A percentile compares a stretch with the other conserved stretches of the same genome.
phyloP scores from a whole-genome alignment of 2,797 vertebrate genomes.

The Cirrhinus mrigala region DNA sequence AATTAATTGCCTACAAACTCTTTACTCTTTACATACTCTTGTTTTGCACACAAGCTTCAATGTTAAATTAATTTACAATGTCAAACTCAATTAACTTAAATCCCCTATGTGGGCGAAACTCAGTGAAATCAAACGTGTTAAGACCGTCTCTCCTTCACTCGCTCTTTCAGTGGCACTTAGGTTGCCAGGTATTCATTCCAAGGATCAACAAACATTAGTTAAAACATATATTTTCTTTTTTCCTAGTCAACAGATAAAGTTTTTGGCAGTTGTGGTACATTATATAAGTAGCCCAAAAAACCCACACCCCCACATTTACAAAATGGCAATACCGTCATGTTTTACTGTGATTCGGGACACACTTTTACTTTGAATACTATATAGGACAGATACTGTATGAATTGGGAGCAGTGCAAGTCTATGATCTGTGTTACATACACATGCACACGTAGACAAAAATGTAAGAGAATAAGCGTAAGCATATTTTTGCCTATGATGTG shows the following conservation, averaged over 20 bases:
- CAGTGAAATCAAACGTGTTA: background rate
- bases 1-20: background rate
- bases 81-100: background rate
- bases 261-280: background rate
- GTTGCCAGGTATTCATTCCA: background rate
- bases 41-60: background rate
- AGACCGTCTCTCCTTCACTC: no score
- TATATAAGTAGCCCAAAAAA: background rate
- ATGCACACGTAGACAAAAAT: constrained; percentile 16
- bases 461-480: constrained; percentile 21
- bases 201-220: background rate
- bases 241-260: background rate
- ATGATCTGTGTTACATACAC: background rate
- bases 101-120: background rate
- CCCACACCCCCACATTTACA: background rate
- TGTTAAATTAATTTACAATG: background rate
- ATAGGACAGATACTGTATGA: background rate
- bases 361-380: background rate
- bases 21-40: background rate
- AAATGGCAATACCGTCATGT: background rate
- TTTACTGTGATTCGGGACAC: background rate
- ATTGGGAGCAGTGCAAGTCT: background rate
- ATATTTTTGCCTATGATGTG: constrained; percentile 24
- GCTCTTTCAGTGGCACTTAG: no score
- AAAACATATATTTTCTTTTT: background rate